Evolutionary conservation across 1,140 invertebrate species (phyloP).

Genomic region (Achatina immaculata): DNA sequence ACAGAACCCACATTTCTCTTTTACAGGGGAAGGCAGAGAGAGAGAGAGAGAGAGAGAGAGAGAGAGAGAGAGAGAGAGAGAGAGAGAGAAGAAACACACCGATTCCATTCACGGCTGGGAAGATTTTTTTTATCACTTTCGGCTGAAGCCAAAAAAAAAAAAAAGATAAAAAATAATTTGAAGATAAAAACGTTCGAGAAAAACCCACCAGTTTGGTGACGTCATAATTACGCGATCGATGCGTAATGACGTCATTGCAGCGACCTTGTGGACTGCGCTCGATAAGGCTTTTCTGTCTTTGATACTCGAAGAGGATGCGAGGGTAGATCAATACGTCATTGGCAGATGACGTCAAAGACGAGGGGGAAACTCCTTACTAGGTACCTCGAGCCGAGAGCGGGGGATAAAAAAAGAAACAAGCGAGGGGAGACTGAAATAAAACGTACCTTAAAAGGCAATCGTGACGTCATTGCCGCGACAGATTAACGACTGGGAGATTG

Average conservation of each 20-base stretch:
- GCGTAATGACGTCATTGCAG: neutral
- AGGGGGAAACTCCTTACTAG: conserved; percentile 2
- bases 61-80: neutral
- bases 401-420: neutral
- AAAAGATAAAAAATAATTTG: neutral
- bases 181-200: neutral
- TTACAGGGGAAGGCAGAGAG: neutral
- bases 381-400: too few relatives aligned
- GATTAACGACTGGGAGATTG: conserved; percentile 5
- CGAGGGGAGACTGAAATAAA: too few relatives aligned
- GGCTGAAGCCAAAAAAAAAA: neutral
- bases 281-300: conserved; percentile 12
- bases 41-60: conserved; percentile 7
- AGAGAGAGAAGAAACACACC: neutral
- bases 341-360: neutral
- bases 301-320: neutral
- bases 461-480: conserved; percentile 18
- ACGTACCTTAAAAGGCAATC: conserved; percentile 1
- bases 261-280: neutral
- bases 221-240: conserved; percentile 3
- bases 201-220: neutral
- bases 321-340: neutral
- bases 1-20: too few relatives aligned
- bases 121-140: neutral
- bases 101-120: neutral